A percentile compares a stretch with the other conserved stretches of the same genome.
Conservation (phyloP, 2,113 vertebrate genomes). For the Hyperopisus bebe region DNA sequence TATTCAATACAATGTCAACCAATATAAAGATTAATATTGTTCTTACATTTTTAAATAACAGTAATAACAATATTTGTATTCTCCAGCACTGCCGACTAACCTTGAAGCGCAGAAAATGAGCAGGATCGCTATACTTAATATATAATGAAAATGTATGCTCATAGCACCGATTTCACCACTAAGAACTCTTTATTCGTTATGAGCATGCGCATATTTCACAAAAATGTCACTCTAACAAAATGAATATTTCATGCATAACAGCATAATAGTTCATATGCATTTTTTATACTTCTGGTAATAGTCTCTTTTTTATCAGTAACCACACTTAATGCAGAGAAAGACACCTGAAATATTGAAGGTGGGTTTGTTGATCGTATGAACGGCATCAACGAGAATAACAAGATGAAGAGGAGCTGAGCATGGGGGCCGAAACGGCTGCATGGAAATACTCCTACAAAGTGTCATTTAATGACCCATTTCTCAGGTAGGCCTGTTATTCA, state of each 20-base stretch:
- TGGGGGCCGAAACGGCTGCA: background rate
- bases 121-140: background rate
- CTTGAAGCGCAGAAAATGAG: background rate
- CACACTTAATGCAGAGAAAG: background rate
- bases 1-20: background rate
- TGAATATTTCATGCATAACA: background rate
- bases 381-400: background rate
- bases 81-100: background rate
- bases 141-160: background rate
- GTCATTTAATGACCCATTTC: background rate
- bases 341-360: background rate
- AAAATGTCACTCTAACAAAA: background rate
- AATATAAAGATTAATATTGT: background rate
- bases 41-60: conserved; percentile 6
- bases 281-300: background rate
- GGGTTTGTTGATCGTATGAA: background rate
- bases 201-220: background rate
- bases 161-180: conserved; percentile 2
- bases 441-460: background rate
- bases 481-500: background rate
- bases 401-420: background rate
- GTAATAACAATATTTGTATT: background rate
- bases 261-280: background rate
- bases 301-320: background rate
- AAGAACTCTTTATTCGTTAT: background rate